Evolutionary conservation across 1,140 invertebrate genomes (phyloP), one percentile per base, ranked within the genome.

Genomic region (Penaeus vannamei): DNA sequence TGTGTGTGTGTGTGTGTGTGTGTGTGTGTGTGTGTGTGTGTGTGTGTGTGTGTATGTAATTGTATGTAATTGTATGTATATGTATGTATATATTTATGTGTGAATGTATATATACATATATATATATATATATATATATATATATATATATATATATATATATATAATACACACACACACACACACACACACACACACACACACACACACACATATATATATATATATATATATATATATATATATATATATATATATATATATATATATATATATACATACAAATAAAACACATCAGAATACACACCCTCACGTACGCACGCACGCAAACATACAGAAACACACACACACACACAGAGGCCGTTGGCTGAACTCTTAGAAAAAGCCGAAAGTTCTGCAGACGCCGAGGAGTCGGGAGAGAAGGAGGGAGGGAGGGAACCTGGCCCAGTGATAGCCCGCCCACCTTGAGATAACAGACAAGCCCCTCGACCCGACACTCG

Each of bases 101-200:
- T 72, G 17, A 23, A n/a, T 72, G 32, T 72, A n/a, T 72, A n/a
- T 72, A n/a, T 72, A n/a, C n/a, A n/a, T 72, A n/a, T 72, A n/a
- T n/a, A n/a, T n/a, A n/a, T 72, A 4, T 72, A n/a, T 72, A n/a
- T 72, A 1, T 20, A 1, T 19, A 10, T 19, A 1, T 69, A 2
- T 72, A n/a, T 72, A n/a, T 72, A n/a, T n/a, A 8, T 72, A n/a
- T 72, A 1, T 72, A n/a, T n/a, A n/a, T 72, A n/a, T n/a, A 72
- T 72, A 22, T 72, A 72, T 72, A 22, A 29, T 14, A 17, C 2
- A 2, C n/a, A 72, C n/a, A 72, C 32, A 72, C n/a, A 72, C 3
- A 23, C n/a, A 72, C 22, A 72, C 8, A 72, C 8, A 72, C 8
- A 72, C 22, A 72, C 8, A 72, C 32, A 72, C n/a, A 23, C 32